phyloP scores from a whole-genome alignment of 2,797 vertebrate species.

The Amphiprion clarkii region DNA sequence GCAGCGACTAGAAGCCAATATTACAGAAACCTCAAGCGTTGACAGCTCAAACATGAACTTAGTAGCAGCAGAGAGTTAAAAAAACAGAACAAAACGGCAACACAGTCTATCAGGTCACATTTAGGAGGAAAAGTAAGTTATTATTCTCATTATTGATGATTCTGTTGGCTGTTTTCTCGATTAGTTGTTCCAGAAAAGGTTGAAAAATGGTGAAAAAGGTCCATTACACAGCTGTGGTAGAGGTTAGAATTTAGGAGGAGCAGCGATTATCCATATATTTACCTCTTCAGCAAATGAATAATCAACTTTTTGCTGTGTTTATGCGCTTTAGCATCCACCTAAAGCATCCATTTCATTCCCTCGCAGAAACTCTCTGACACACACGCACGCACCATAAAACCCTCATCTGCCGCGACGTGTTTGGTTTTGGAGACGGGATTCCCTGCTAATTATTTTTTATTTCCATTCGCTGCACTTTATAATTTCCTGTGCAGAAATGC shows the following conservation, averaged over 20 bases:
- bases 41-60: not conserved
- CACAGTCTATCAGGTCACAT: too few relatives aligned
- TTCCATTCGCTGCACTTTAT: slow-evolving; percentile 16
- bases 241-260: too few relatives aligned
- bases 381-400: slow-evolving; percentile 1
- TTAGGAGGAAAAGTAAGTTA: too few relatives aligned
- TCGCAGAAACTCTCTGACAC: not conserved
- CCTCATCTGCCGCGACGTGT: not conserved
- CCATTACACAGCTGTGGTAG: too few relatives aligned
- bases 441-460: slow-evolving; percentile 47
- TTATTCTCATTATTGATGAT: not conserved
- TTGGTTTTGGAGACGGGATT: slow-evolving; percentile 40
- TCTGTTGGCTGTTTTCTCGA: too few relatives aligned
- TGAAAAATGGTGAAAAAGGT: too few relatives aligned
- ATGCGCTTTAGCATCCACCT: not conserved
- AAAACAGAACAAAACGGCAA: too few relatives aligned
- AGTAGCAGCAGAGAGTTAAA: not conserved
- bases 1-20: slow-evolving; percentile 3
- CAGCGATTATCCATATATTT: not conserved
- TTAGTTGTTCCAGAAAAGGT: too few relatives aligned
- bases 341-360: not conserved
- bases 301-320: not conserved
- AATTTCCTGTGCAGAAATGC: slow-evolving; percentile 50
- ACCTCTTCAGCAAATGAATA: not conserved
- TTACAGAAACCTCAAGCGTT: slow-evolving; percentile 12